Percentiles rank a stretch among this genome's conserved stretches.
Evolutionary conservation across 2,797 vertebrate species (phyloP).

Genomic region (Megalops cyprinoides): DNA sequence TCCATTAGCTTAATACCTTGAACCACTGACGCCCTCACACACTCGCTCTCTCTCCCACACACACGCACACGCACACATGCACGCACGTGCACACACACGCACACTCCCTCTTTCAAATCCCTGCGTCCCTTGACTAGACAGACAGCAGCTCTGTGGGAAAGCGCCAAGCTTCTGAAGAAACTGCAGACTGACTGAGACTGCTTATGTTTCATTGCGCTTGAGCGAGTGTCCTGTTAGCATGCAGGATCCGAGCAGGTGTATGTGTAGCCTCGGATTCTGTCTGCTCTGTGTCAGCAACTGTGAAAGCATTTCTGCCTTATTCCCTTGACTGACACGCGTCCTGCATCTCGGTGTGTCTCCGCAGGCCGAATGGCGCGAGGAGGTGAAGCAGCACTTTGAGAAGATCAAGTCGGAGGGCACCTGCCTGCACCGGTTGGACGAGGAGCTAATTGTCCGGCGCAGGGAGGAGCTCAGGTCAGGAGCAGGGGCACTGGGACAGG

Average conservation of each 20-base stretch:
- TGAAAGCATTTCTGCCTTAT: no score
- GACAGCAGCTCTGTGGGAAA: conserved; percentile 61
- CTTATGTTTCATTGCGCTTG: no score
- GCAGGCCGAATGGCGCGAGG: conserved; percentile 92
- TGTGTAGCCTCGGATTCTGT: neutral
- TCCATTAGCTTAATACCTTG: conserved; percentile 79
- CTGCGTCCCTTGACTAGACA: conserved; percentile 63
- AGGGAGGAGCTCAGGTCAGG: conserved; percentile 91
- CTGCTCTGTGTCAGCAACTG: neutral
- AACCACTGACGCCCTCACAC: conserved; percentile 47
- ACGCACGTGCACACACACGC: conserved; percentile 29
- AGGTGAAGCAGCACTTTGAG: conserved; percentile 95
- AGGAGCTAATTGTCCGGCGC: conserved; percentile 91
- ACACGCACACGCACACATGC: neutral
- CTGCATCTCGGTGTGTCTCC: conserved; percentile 31
- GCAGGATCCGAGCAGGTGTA: conserved; percentile 19
- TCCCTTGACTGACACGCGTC: neutral
- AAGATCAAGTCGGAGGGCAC: conserved; percentile 98
- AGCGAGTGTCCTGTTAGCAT: neutral
- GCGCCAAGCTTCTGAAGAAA: conserved; percentile 21
- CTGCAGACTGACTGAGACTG: neutral
- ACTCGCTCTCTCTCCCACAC: neutral
- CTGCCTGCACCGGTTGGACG: conserved; percentile 92
- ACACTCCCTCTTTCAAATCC: conserved; percentile 43
- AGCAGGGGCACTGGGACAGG: neutral